Base-by-base conservation (phyloP, 2,888 invertebrate genomes). In the Maniola hyperantus region DNA sequence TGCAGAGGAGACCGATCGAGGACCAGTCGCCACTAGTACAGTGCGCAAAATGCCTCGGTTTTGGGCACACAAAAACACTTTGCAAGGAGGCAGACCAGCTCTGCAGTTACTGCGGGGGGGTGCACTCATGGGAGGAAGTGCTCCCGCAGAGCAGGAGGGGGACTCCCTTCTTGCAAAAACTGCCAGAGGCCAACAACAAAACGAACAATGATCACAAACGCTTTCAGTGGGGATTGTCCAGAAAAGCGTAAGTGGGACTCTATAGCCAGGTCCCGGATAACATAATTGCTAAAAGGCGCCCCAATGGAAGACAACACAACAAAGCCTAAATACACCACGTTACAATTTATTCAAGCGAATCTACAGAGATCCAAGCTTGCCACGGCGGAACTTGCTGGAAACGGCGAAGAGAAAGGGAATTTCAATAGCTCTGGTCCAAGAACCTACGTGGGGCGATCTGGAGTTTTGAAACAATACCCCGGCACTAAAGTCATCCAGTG, bases 231-330 rank as follows among this genome's bases (percentile, higher is more conserved):
- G 20, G 15, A 51, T 4, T 51, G 51, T 26, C 51, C 51, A 2
- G 51, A 26, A 11, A 26, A 26, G 18, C 51, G 20, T 7, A 51
- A 51, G 20, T 51, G 51, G 51, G 51, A 51, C 11, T 1, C 20
- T 5, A 51, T 51, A 51, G 51, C 51, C 0, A 51, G 51, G 8
- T 51, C 51, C 6, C 5, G 26, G 2, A 11, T 51, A 26, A 5
- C 51, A n/a, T 51, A 26, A 8, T 11, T 51, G 51, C 51, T 51
- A n/a, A 51, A 51, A 26, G 51, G 51, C 26, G 8, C 20, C 51
- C 8, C 51, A 51, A 0, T 7, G 51, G 5, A 6, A 1, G 5
- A 26, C 6, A 20, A 26, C 51, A 7, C 18, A 26, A 10, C n/a
- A 8, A 5, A 51, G 7, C 10, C 26, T 7, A 6, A 51, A 18